These are phyloP conservation scores for Gastrophysa polygoni DNA, from an alignment of 2,888 invertebrate species.

Conservation along the genomic window DNA sequence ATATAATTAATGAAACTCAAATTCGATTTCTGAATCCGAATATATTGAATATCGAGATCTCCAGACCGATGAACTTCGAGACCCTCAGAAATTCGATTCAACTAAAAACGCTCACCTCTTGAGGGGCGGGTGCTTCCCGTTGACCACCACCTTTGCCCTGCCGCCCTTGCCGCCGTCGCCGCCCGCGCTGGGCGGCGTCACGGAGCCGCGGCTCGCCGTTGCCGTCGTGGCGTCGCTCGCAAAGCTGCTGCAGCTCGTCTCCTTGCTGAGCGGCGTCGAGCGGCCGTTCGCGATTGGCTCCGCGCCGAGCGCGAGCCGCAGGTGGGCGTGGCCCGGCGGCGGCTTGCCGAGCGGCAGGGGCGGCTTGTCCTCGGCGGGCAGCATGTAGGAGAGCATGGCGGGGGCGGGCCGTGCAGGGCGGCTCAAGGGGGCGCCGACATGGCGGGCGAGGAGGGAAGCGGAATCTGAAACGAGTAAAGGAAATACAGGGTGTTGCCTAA, in stretches of 20 bases:
- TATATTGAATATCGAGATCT: too few relatives aligned
- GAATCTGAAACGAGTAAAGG: constrained; percentile 4
- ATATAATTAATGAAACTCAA: too few relatives aligned
- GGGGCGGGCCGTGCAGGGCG: constrained; percentile 21
- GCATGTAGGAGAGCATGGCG: constrained; percentile 78
- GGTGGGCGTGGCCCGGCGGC: constrained; percentile 26
- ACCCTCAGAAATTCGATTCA: too few relatives aligned
- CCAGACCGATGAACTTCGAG: too few relatives aligned
- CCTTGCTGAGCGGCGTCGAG: constrained; percentile 62
- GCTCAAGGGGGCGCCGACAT: background rate
- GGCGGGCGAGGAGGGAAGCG: constrained; percentile 19
- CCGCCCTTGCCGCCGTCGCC: constrained; percentile 70
- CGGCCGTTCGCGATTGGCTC: constrained; percentile 49
- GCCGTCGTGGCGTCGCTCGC: constrained; percentile 69
- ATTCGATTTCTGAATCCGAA: too few relatives aligned
- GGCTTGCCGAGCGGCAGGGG: constrained; percentile 67
- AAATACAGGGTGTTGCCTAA: background rate
- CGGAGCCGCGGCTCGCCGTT: constrained; percentile 60
- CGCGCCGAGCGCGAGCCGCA: constrained; percentile 51
- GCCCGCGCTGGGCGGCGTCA: constrained; percentile 64
- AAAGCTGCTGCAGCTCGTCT: constrained; percentile 75
- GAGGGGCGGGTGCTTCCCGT: constrained; percentile 73
- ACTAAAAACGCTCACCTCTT: constrained; percentile 71
- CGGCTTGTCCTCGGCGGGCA: constrained; percentile 79
- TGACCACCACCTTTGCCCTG: constrained; percentile 71